phyloP scores from a whole-genome alignment of 1,140 invertebrate species.

The Euglossa dilemma region DNA sequence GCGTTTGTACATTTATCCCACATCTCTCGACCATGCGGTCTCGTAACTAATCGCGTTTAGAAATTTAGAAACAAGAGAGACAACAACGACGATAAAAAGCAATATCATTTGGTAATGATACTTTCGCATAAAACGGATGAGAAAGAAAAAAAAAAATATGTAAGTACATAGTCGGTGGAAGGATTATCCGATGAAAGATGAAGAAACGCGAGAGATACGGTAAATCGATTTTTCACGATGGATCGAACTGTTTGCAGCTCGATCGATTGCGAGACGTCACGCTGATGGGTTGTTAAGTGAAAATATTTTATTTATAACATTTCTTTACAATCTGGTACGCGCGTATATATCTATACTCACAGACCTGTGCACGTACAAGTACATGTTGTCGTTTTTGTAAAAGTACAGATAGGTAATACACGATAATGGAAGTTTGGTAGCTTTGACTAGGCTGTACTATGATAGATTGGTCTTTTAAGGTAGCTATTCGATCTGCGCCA shows the following conservation, averaged over 20 bases:
- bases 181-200: too few species aligned
- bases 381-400: slow-evolving; percentile 2
- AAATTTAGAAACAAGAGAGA: too few species aligned
- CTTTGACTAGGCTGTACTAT: slow-evolving; percentile 69
- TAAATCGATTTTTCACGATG: too few species aligned
- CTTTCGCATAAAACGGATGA: not conserved
- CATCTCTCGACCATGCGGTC: not conserved
- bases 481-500: slow-evolving; percentile 25
- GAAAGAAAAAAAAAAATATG: not conserved
- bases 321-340: slow-evolving; percentile 20
- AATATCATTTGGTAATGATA: not conserved
- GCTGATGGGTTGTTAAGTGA: slow-evolving; percentile 14
- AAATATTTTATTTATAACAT: slow-evolving; percentile 59
- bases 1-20: not conserved
- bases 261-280: not conserved
- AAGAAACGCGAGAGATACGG: too few species aligned
- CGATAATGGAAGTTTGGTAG: slow-evolving; percentile 46
- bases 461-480: slow-evolving; percentile 68
- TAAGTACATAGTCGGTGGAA: too few species aligned
- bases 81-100: too few species aligned
- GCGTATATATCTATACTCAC: slow-evolving; percentile 13
- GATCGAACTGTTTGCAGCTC: not conserved
- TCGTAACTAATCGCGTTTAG: too few species aligned
- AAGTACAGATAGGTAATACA: slow-evolving; percentile 29
- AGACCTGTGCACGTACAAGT: slow-evolving; percentile 36